Percentiles rank a stretch among this genome's conserved stretches.
phyloP scores from a whole-genome alignment of 2,113 vertebrate species.

The Ivindomyrus marchei region DNA sequence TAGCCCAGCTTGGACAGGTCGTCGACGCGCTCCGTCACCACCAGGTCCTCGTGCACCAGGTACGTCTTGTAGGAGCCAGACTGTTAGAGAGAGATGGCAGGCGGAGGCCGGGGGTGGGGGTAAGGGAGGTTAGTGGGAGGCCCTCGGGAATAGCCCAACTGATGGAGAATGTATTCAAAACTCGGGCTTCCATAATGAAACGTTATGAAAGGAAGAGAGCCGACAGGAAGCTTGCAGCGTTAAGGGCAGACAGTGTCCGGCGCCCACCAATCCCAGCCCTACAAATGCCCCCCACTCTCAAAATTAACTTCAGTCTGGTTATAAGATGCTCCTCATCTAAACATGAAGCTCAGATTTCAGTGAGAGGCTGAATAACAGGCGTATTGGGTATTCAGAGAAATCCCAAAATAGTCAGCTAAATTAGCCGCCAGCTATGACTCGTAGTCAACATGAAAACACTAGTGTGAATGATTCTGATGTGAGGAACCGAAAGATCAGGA shows the following conservation, averaged over 20 bases:
- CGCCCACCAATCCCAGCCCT: not conserved
- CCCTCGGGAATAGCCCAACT: not conserved
- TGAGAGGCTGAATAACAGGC: not conserved
- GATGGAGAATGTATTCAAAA: not conserved
- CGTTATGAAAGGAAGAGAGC: not conserved
- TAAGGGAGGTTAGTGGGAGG: not conserved
- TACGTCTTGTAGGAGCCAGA: constrained; percentile 84
- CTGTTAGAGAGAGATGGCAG: constrained; percentile 42
- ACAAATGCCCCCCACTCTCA: not conserved
- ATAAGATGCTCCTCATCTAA: not conserved
- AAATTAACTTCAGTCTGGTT: not conserved
- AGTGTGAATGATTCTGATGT: not conserved
- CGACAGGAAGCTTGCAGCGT: not conserved
- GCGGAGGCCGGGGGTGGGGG: not conserved
- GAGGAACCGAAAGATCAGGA: not conserved
- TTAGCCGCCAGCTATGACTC: not conserved
- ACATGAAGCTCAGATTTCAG: not conserved
- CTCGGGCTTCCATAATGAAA: not conserved
- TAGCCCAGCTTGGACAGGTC: constrained; percentile 78
- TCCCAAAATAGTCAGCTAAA: not conserved
- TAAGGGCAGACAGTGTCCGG: not conserved
- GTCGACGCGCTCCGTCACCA: constrained; percentile 81
- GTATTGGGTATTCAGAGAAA: not conserved
- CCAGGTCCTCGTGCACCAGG: constrained; percentile 83
- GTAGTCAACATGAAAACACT: not conserved